Evolutionary conservation across 2,797 vertebrate genomes (phyloP), one percentile per base, ranked within the genome.

Genomic region (Cichlasoma orientale): DNA sequence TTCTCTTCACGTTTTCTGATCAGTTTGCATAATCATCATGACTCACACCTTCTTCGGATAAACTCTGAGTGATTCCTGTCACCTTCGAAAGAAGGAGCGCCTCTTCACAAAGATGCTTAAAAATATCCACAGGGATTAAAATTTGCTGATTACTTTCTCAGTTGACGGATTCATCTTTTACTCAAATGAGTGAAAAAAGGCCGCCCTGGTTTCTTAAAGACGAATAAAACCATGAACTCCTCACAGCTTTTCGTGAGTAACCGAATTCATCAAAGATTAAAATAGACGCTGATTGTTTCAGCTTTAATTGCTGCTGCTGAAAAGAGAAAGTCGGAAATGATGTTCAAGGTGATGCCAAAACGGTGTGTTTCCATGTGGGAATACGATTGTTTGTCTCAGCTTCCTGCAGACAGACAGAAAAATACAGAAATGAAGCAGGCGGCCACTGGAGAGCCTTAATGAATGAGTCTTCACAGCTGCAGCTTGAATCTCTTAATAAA

Each of bases 401-500:
- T 50, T 68, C 41, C 41, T 50, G 61, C 41, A 50, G 61, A 68
- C 41, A 29, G 61, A 11, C 56, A 73, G 19, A 29, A 44, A 1
- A 61, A 77, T 50, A 21, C 63, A n/a, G 38, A 52, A 54, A 29
- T 1, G 50, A 75, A 68, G 69, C 53, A 41, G 47, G 47, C 1
- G 44, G 29, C 3, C 7, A 41, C 31, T 19, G 2, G 52, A 55
- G 47, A 50, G 10, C 55, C 55, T 69, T 73, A 68, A 81, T 73
- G 44, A 81, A 63, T 2, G 74, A 53, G 31, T 69, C 31, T 61
- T 23, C 14, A 59, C 72, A 74, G 66, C 85, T 47, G 73, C 78
- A 59, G 77, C 72, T 10, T 2, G 27, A 38, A 74, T 74, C 77
- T 84, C 79, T 85, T 72, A 59, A 80, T 79, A 23, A 80, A 83